Base-by-base conservation (phyloP, 2,888 invertebrate genomes). In the Himalopsyche kuldschensis region DNA sequence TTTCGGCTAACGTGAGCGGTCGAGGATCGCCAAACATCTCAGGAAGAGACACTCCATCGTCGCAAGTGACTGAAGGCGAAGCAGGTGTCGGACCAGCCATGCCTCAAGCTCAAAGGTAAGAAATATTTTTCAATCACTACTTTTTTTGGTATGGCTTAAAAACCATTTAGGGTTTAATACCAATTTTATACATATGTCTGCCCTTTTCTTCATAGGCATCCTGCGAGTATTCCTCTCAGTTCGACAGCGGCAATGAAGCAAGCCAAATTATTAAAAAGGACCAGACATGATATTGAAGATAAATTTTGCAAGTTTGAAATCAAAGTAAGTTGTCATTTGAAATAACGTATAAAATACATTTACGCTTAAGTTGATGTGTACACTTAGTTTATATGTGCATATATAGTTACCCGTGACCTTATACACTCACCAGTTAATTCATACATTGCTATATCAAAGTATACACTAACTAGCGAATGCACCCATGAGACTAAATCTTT, bases 291-390 rank as follows among this genome's bases (percentile, higher is more conserved):
- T 88, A 97, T 99, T 84, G 98, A 99, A 87, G 99, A 99, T 87
- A 98, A 98, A 89, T 99, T 99, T 92, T 98, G 99, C 89, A 98
- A 99, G 91, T 99, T 99, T 90, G 98, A 98, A 89, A 97, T 99
- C 47, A 97, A 96, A 90, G 92, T 92, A 87, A 77, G 75, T 81
- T 15, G 10, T 35, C 55, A 20, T 48, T 78, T 77, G 8, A 35
- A 35, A 35, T 35, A 10, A 35, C 10, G 2, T 15, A 3, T 41
- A n/a, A n/a, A n/a, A n/a, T n/a, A n/a, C n/a, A 6, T 41, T 0
- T 1, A 41, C 15, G 15, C 15, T 15, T 3, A 11, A 41, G 15
- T 41, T 15, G 15, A 41, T 41, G 41, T 41, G 1, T 15, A 15
- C 41, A 41, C 4, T 15, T 4, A 41, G 2, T 41, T 4, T 15